A percentile compares a stretch with the other conserved stretches of the same genome.
Evolutionary conservation across 2,888 invertebrate species (phyloP).

Genomic region (Acleris holmiana): DNA sequence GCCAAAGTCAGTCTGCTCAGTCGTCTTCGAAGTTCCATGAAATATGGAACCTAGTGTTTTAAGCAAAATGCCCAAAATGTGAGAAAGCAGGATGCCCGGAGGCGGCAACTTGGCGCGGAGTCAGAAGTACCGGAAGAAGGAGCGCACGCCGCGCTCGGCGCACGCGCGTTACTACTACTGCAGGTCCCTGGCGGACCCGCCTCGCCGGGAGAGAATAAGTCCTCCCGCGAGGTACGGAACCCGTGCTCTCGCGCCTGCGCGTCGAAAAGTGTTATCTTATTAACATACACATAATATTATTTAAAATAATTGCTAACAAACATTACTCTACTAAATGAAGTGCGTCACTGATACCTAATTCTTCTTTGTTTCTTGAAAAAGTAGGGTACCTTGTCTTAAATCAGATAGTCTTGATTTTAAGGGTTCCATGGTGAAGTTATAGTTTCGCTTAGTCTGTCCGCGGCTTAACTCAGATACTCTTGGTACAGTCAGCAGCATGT

Average conservation of each 20-base stretch:
- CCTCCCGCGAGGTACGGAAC: conserved; percentile 48
- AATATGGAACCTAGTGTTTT: not conserved
- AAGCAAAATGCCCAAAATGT: conserved; percentile 45
- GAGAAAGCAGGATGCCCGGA: conserved; percentile 63
- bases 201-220: conserved; percentile 33
- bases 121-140: conserved; percentile 65
- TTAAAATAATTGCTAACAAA: no score
- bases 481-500: no score
- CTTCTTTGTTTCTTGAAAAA: no score
- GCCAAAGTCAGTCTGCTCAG: conserved; percentile 54
- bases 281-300: no score
- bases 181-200: conserved; percentile 61
- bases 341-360: no score
- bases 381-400: no score
- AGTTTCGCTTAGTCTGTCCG: no score
- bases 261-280: no score
- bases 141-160: conserved; percentile 57
- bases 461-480: no score
- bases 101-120: conserved; percentile 62
- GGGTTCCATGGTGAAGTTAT: no score
- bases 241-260: not conserved
- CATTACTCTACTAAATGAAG: no score
- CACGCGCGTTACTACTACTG: conserved; percentile 72
- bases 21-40: not conserved
- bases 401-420: no score